Evolutionary conservation across 2,113 vertebrate species (phyloP).

Genomic region (Chionomys nivalis): DNA sequence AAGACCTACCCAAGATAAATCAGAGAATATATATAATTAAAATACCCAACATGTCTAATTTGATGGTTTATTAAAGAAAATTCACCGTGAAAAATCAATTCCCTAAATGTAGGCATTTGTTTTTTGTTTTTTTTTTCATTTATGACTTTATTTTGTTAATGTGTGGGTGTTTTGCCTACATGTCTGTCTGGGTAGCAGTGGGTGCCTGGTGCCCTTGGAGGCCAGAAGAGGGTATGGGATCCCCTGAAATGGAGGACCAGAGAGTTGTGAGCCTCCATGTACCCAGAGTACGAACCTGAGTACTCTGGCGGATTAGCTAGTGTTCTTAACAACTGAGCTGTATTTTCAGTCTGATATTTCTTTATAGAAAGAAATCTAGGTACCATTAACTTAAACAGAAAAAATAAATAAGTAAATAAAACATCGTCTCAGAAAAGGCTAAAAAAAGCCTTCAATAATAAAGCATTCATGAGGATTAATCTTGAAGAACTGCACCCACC

Average conservation of each 20-base stretch:
- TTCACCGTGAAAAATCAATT: neutral
- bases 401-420: neutral
- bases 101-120: neutral
- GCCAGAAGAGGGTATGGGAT: neutral
- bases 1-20: neutral
- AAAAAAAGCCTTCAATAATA: neutral
- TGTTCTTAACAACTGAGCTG: neutral
- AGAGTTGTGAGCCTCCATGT: neutral
- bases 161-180: neutral
- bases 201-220: neutral
- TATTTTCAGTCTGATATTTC: neutral
- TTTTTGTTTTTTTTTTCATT: neutral
- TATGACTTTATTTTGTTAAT: neutral
- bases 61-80: neutral
- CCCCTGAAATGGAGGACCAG: neutral
- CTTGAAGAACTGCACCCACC: neutral
- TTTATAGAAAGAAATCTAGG: constrained; percentile 1
- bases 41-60: neutral
- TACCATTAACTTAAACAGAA: neutral
- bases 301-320: neutral
- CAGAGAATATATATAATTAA: neutral
- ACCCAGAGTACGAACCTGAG: neutral
- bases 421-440: neutral
- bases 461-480: neutral
- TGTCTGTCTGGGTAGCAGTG: neutral